Percentiles rank a stretch among this genome's conserved stretches.
These are phyloP conservation scores for Drosophila gaucha DNA, from an alignment of 2,888 invertebrate genomes.

Conservation along the genomic window DNA sequence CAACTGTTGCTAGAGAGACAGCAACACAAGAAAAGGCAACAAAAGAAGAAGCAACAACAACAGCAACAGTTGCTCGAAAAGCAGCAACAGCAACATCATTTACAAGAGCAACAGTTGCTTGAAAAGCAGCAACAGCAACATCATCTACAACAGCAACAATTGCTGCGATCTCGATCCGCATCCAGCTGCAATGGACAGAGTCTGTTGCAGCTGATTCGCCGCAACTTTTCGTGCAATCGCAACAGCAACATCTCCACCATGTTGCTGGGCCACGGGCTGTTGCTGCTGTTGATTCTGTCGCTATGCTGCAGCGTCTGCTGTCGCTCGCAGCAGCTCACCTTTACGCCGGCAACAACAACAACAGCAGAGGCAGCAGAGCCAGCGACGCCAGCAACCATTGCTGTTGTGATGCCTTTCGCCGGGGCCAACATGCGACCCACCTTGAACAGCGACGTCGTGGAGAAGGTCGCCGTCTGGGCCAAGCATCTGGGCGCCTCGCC, in stretches of 20 bases:
- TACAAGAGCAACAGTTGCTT: not conserved
- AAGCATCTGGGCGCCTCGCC: constrained; percentile 66
- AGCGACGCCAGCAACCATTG: not conserved
- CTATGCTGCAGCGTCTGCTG: constrained; percentile 75
- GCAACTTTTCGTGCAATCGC: not conserved
- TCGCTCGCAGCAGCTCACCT: constrained; percentile 43
- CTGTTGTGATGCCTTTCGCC: constrained; percentile 4
- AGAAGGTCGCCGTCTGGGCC: constrained; percentile 69
- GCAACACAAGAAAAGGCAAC: not conserved
- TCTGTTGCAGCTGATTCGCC: constrained; percentile 35
- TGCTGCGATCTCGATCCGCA: constrained; percentile 1
- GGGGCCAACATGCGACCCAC: constrained; percentile 48
- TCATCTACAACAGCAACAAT: not conserved
- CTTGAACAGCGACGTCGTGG: constrained; percentile 65
- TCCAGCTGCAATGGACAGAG: constrained; percentile 20
- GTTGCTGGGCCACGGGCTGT: constrained; percentile 57
- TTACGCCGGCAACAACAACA: constrained; percentile 4
- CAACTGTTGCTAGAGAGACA: too few relatives aligned
- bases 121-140: not conserved
- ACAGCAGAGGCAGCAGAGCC: not conserved
- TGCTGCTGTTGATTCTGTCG: constrained; percentile 63
- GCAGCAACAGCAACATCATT: not conserved
- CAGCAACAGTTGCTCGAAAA: not conserved
- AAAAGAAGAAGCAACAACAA: too few relatives aligned
- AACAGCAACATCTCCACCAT: constrained; percentile 59